Evolutionary conservation across 2,113 vertebrate genomes (phyloP).

Genomic region (Colius striatus): DNA sequence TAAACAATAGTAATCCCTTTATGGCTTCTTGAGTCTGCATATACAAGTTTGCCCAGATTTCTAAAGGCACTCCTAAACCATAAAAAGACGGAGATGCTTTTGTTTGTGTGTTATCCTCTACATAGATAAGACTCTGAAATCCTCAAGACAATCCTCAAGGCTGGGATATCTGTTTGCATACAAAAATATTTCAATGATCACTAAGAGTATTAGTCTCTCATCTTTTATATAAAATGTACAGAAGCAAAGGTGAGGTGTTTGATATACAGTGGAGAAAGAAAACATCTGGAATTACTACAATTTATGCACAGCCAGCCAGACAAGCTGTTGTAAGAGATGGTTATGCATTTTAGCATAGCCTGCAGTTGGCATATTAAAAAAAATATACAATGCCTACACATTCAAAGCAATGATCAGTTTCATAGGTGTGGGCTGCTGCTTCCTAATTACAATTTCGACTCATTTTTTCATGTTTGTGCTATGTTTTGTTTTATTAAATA

Average conservation of each 20-base stretch:
- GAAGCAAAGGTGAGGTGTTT: neutral
- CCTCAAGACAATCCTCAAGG: neutral
- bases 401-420: neutral
- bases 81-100: neutral
- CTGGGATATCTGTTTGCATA: neutral
- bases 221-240: neutral
- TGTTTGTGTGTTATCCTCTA: neutral
- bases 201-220: neutral
- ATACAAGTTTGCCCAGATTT: neutral
- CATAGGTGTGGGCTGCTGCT: neutral
- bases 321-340: slow-evolving; percentile 14
- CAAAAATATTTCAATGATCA: neutral
- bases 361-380: slow-evolving; percentile 18
- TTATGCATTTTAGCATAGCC: slow-evolving; percentile 12
- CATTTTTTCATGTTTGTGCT: neutral
- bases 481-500: neutral
- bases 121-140: neutral
- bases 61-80: neutral
- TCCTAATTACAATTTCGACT: slow-evolving; percentile 6
- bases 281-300: slow-evolving; percentile 9
- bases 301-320: slow-evolving; percentile 15
- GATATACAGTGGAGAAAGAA: neutral
- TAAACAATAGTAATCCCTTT: neutral
- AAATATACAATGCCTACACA: neutral
- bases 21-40: neutral